Evolutionary conservation across 2,888 invertebrate genomes (phyloP), one percentile per base, ranked within the genome.

Genomic region (Frankliniella fusca): DNA sequence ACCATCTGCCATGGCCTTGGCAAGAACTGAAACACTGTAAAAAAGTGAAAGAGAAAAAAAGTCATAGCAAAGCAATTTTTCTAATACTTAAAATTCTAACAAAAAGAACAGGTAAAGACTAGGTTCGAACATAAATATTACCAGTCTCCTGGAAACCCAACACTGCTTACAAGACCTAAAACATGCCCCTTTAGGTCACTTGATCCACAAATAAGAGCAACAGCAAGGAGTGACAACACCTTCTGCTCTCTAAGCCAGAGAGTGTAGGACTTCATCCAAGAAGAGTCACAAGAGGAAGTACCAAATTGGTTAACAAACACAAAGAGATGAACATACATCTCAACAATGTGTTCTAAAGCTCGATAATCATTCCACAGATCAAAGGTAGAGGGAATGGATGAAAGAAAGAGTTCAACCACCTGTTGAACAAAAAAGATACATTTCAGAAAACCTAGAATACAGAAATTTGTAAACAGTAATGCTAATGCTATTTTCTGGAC

Each of bases 251-350:
- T 23, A 9, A 76, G 27, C 70, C 23, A 12, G n/a, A 12, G 12
- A 27, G 70, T 76, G 9, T 23, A 76, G 70, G 27, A 76, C 9
- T 76, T 27, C 7, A 27, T 76, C 70, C 70, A 76, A 2, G 70
- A 76, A 11, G 11, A 0, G 27, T 76, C 27, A 23, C 27, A 76
- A 54, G 15, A 54, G 23, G 61, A 61, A 61, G 70, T 76, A 12
- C 8, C 27, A 12, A 27, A 7, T 27, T 76, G 27, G 12, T 23
- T 23, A 0, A 76, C 70, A 76, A 76, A 76, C 5, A n/a, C 27
- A 27, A 76, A 27, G 10, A 76, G 70, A 76, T 76, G 70, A 12
- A 76, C 27, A 76, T 76, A 76, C 70, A 76, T 76, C 70, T 76
- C 12, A 27, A 76, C 27, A 23, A 23, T 27, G 12, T 23, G 70